These are phyloP conservation scores for Homarus gammarus DNA, from an alignment of 2,888 invertebrate genomes.

Conservation along the genomic window DNA sequence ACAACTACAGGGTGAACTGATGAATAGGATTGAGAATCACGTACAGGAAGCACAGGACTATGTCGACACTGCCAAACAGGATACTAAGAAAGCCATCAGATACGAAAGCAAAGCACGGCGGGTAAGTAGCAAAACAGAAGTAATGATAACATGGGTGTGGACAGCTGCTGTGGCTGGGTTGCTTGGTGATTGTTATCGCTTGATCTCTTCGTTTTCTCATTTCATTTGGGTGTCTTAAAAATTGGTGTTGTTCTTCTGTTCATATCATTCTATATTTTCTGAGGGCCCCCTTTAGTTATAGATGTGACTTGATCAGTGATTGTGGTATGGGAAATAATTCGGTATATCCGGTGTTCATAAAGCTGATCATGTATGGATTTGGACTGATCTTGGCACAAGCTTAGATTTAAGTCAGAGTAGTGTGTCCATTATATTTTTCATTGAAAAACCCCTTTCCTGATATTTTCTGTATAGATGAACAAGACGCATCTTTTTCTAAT, in stretches of 20 bases:
- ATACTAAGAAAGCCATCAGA: conserved; percentile 99
- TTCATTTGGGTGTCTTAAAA: conserved; percentile 60
- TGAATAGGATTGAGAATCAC: conserved; percentile 99
- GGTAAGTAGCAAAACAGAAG: conserved; percentile 85
- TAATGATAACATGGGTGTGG: conserved; percentile 44
- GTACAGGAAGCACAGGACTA: conserved; percentile 99
- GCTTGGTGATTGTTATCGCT: conserved; percentile 60
- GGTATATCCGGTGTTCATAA: background rate
- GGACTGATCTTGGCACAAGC: conserved; percentile 43
- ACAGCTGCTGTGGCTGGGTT: conserved; percentile 61
- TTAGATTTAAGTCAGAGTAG: conserved; percentile 18
- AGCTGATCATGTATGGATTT: background rate
- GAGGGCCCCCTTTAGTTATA: conserved; percentile 41
- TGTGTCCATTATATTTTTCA: background rate
- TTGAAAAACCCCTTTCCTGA: background rate
- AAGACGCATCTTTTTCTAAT: conserved; percentile 45
- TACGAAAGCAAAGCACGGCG: conserved; percentile 99
- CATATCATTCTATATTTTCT: conserved; percentile 31
- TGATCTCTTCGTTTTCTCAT: conserved; percentile 36
- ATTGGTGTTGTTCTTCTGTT: conserved; percentile 51
- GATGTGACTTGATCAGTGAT: conserved; percentile 53
- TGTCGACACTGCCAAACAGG: conserved; percentile 99
- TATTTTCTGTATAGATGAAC: conserved; percentile 43
- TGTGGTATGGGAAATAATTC: conserved; percentile 17
- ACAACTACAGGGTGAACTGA: conserved; percentile 96